Conservation (phyloP, 2,888 invertebrate species). For the Diploptera punctata region DNA sequence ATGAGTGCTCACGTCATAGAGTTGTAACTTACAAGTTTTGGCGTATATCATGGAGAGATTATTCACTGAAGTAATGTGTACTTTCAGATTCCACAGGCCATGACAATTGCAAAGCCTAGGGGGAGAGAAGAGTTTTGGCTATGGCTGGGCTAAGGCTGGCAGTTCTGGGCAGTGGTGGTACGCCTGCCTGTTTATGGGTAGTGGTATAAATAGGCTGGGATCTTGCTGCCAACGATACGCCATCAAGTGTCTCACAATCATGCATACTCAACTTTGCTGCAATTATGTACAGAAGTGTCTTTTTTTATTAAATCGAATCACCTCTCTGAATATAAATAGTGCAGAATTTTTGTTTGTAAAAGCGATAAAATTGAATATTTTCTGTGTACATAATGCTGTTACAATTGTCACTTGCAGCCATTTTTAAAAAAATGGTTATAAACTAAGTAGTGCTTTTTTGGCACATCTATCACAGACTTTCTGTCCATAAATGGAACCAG, state of each 20-base stretch:
- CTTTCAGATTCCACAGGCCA: conserved; percentile 77
- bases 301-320: conserved; percentile 35
- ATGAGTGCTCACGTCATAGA: too few relatives aligned
- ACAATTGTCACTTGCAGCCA: conserved; percentile 29
- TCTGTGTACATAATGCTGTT: conserved; percentile 39
- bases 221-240: conserved; percentile 8
- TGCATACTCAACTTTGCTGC: conserved; percentile 21
- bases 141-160: background rate
- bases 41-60: too few relatives aligned
- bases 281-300: conserved; percentile 33
- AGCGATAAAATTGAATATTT: conserved; percentile 39
- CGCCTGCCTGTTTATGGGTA: background rate
- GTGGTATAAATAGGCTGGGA: background rate
- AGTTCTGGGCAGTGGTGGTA: background rate
- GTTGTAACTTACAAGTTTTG: too few relatives aligned
- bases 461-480: conserved; percentile 31
- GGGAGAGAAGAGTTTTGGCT: conserved; percentile 51
- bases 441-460: conserved; percentile 38
- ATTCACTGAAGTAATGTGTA: too few relatives aligned
- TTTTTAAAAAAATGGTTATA: conserved; percentile 31
- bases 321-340: conserved; percentile 36
- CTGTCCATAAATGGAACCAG: conserved; percentile 26
- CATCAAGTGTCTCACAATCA: conserved; percentile 22
- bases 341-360: conserved; percentile 32
- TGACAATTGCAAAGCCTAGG: conserved; percentile 71